Evolutionary conservation across 2,113 vertebrate species (phyloP).

Genomic region (Proterorhinus semilunaris): DNA sequence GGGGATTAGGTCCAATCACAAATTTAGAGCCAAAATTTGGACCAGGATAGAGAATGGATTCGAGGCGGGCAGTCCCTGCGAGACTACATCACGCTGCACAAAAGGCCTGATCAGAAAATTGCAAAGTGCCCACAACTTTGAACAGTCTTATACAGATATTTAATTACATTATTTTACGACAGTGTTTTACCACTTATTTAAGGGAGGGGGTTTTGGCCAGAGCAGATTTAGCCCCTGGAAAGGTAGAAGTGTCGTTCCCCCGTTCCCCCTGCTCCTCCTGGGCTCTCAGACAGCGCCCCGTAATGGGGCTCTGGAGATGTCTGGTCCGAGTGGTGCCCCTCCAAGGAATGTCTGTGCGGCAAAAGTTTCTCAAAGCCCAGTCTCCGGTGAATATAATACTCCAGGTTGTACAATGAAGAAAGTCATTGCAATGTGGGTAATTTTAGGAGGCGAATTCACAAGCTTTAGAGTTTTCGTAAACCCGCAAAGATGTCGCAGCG

Average conservation of each 20-base stretch:
- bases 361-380: conserved; percentile 28
- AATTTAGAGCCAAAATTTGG: conserved; percentile 37
- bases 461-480: too few species aligned
- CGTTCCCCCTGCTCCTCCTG: conserved; percentile 39
- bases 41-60: neutral
- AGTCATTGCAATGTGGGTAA: too few species aligned
- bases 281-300: conserved; percentile 48
- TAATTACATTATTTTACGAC: too few species aligned
- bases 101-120: conserved; percentile 2
- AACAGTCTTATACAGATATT: too few species aligned
- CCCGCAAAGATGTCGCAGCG: too few species aligned
- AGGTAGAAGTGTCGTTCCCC: conserved; percentile 42
- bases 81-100: conserved; percentile 33
- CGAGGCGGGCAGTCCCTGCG: conserved; percentile 6
- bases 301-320: conserved; percentile 58
- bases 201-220: too few species aligned
- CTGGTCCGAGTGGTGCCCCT: conserved; percentile 21
- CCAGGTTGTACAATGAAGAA: conserved; percentile 15
- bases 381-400: conserved; percentile 29
- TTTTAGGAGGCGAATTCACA: too few species aligned
- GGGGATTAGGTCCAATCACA: conserved; percentile 50
- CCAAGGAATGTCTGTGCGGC: conserved; percentile 4
- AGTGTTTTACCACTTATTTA: too few species aligned
- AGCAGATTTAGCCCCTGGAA: conserved; percentile 27
- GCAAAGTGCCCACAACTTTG: too few species aligned